These are phyloP conservation scores for Cranoglanis bouderius DNA, from an alignment of 2,113 vertebrate genomes.

Conservation along the genomic window DNA sequence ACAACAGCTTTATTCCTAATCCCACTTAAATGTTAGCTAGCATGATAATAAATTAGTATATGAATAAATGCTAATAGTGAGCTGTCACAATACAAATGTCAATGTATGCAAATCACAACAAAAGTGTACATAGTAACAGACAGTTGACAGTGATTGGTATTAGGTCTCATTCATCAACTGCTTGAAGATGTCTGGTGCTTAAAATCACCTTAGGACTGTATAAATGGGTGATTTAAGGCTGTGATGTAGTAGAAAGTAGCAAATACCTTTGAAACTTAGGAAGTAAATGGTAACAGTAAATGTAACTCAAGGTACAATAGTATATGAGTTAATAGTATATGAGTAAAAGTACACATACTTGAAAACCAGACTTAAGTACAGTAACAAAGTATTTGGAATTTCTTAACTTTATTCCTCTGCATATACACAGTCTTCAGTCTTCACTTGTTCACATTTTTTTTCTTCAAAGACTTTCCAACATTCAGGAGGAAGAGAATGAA, in stretches of 20 bases:
- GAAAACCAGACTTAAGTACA: neutral
- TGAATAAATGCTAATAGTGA: neutral
- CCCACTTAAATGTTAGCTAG: neutral
- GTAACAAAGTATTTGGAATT: neutral
- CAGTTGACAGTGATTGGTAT: neutral
- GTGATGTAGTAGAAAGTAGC: neutral
- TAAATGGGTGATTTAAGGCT: neutral
- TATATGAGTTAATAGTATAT: no score
- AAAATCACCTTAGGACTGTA: neutral
- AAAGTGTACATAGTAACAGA: neutral
- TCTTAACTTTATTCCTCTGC: neutral
- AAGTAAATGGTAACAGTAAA: neutral
- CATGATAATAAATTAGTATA: no score
- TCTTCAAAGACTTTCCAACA: constrained; percentile 70
- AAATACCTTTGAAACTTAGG: neutral
- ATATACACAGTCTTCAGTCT: constrained; percentile 7
- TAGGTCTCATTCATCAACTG: neutral
- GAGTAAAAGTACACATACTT: neutral
- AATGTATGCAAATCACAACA: neutral
- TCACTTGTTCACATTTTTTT: constrained; percentile 47
- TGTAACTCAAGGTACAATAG: neutral
- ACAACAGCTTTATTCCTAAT: neutral
- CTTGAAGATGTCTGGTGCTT: neutral
- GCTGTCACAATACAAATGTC: neutral
- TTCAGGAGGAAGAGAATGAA: constrained; percentile 73